Percentiles rank a stretch among this genome's conserved stretches.
Conservation (phyloP, 1,140 invertebrate genomes). For the Neelides sp. region DNA sequence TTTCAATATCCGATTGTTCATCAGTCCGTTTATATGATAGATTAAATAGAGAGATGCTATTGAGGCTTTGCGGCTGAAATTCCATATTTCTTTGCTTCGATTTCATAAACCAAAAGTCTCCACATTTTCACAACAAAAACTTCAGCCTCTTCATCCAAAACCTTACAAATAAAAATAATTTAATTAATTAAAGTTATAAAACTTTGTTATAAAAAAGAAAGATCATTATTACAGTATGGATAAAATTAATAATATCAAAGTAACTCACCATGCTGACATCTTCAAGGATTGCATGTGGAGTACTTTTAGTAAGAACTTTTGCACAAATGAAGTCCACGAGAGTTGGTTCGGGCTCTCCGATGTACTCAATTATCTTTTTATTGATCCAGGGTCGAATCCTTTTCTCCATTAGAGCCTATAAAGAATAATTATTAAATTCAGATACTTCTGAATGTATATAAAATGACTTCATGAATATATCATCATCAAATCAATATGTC, state of each 20-base stretch:
- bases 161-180: constrained; percentile 46
- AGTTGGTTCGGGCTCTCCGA: constrained; percentile 97
- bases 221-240: not conserved
- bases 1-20: too few species aligned
- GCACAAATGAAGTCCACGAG: constrained; percentile 97
- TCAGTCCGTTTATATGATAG: too few species aligned
- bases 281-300: constrained; percentile 84
- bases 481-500: too few species aligned
- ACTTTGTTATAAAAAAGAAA: too few species aligned
- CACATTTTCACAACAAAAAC: constrained; percentile 99
- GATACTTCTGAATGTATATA: not conserved
- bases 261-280: constrained; percentile 91
- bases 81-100: constrained; percentile 90
- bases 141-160: constrained; percentile 97
- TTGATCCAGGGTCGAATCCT: constrained; percentile 98
- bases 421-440: constrained; percentile 17
- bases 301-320: constrained; percentile 83
- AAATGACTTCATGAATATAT: too few species aligned
- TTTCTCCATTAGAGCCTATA: constrained; percentile 77
- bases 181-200: too few species aligned
- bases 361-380: constrained; percentile 99
- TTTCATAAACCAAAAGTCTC: constrained; percentile 96
- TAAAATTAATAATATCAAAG: constrained; percentile 1
- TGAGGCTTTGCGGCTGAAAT: constrained; percentile 34
- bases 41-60: too few species aligned